Base-by-base conservation (phyloP, 2,797 vertebrate genomes). In the Acestrorhynchus altus region DNA sequence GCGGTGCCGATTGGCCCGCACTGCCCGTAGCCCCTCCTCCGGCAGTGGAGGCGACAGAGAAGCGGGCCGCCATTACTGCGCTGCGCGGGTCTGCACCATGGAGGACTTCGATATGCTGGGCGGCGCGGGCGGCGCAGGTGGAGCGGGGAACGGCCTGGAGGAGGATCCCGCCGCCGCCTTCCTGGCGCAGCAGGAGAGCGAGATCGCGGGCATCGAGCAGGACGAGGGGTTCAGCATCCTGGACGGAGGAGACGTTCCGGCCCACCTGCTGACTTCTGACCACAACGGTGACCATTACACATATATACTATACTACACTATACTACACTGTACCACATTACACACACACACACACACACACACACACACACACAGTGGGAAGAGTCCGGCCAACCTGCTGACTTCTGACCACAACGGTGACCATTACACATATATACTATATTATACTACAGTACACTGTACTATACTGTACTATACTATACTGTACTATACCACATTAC, bases 141-240 rank as follows among this genome's bases (percentile, higher is more conserved):
- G 83, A 56, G 93, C 94, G 22, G 95, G 31, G 90, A 96, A 95
- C 86, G 96, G 96, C 66, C 93, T 90, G 0, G 97, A 98, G 65
- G 97, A 97, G 86, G 97, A 98, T 81, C 97, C 97, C 0, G 97
- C 97, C 0, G 97, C 97, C 0, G 97, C 94, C 16, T 98, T 99
- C 84, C 85, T 99, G 83, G 97, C 97, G 1, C 97, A 98, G 77
- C 97, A 98, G 87, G 95, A 98, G 89, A 96, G 94, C 68, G 97
- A 98, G 89, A 98, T 99, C 64, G 97, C 97, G 4, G 97, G 93
- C 76, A 98, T 99, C 54, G 97, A 98, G 88, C 97, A 95, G 85
- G 96, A 97, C 83, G 96, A 96, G 81, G 97, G 96, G 77, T 98
- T 96, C 93, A 94, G 92, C 90, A 98, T 98, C 92, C 92, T 98